Conservation (phyloP, 2,888 invertebrate species). For the Linnaemya vulpina region DNA sequence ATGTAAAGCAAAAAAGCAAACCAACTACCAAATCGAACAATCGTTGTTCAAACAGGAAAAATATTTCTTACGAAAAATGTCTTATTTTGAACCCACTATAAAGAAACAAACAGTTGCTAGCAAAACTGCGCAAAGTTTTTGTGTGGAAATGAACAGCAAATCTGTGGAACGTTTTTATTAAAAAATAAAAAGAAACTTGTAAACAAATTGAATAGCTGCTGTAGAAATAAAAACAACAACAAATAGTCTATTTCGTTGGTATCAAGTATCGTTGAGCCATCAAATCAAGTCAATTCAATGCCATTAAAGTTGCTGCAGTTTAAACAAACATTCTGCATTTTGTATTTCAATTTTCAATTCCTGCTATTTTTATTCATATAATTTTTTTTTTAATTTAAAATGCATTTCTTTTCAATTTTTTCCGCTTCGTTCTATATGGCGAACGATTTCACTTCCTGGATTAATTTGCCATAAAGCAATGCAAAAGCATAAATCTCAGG, state of each 20-base stretch:
- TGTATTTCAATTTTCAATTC: slow-evolving; percentile 55
- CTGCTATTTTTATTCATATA: slow-evolving; percentile 11
- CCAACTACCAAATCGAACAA: slow-evolving; percentile 42
- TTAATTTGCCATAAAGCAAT: slow-evolving; percentile 73
- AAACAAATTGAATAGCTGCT: background rate
- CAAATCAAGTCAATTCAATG: slow-evolving; percentile 68
- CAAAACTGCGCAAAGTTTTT: slow-evolving; percentile 5
- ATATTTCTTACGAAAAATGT: slow-evolving; percentile 67
- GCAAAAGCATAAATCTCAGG: slow-evolving; percentile 73
- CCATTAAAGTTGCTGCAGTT: slow-evolving; percentile 41
- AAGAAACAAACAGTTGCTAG: slow-evolving; percentile 35
- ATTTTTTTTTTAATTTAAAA: background rate
- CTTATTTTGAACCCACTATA: slow-evolving; percentile 69
- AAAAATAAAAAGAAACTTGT: background rate
- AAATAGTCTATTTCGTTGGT: background rate
- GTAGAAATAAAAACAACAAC: background rate
- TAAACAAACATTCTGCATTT: slow-evolving; percentile 34
- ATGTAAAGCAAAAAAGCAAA: slow-evolving; percentile 19
- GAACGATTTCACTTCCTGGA: slow-evolving; percentile 73
- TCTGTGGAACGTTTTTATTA: background rate
- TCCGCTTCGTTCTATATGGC: slow-evolving; percentile 26
- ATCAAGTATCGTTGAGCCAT: slow-evolving; percentile 44
- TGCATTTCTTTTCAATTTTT: slow-evolving; percentile 43
- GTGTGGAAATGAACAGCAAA: background rate
- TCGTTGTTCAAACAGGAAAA: slow-evolving; percentile 28